A percentile compares a stretch with the other conserved stretches of the same genome.
phyloP scores from a whole-genome alignment of 2,113 vertebrate genomes.

The Colius striatus region DNA sequence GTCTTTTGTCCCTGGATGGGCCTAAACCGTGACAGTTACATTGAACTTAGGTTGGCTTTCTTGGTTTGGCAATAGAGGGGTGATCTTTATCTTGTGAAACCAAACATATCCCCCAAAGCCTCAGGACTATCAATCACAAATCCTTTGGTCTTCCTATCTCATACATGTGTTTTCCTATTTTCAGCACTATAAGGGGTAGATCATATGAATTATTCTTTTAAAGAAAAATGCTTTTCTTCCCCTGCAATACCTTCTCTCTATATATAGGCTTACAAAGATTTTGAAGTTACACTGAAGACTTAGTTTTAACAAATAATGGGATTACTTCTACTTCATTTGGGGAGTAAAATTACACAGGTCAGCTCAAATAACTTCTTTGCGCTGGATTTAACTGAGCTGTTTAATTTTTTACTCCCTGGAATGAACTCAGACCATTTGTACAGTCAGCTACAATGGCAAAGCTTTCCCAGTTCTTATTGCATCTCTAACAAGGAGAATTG shows the following conservation, averaged over 20 bases:
- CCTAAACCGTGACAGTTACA: too few species aligned
- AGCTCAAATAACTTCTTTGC: not conserved
- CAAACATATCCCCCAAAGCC: constrained; percentile 9
- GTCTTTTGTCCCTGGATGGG: too few species aligned
- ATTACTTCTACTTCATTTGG: not conserved
- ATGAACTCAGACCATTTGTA: not conserved
- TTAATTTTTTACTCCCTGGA: not conserved
- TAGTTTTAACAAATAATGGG: not conserved
- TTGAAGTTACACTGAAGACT: not conserved
- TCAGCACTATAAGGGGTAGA: constrained; percentile 20
- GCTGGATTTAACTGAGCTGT: not conserved
- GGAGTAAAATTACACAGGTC: not conserved
- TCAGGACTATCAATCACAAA: not conserved
- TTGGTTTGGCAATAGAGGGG: too few species aligned
- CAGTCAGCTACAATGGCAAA: not conserved
- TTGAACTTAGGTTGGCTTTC: too few species aligned
- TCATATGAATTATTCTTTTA: not conserved
- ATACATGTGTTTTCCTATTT: not conserved
- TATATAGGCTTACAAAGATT: too few species aligned
- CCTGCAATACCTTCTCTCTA: too few species aligned
- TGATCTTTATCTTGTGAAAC: constrained; percentile 24
- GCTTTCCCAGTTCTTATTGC: not conserved
- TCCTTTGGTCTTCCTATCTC: constrained; percentile 33
- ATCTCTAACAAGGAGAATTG: not conserved
- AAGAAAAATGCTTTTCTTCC: constrained; percentile 19